Conservation (phyloP, 2,888 invertebrate species). For the Timema cristinae region DNA sequence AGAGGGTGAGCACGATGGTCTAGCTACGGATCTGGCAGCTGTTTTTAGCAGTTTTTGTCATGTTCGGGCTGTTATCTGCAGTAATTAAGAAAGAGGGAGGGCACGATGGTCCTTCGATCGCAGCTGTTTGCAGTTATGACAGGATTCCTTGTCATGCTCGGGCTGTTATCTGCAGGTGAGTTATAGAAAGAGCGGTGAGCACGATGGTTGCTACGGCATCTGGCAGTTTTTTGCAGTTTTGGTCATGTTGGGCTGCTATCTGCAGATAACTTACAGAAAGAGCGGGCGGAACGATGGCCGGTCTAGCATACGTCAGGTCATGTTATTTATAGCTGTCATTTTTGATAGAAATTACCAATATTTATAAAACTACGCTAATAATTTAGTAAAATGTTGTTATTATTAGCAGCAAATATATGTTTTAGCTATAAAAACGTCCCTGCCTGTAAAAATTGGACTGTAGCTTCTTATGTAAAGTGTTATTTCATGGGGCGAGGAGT, state of each 20-base stretch:
- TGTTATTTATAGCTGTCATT: too few species aligned
- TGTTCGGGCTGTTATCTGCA: conserved; percentile 63
- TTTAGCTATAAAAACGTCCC: too few species aligned
- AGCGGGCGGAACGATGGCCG: too few species aligned
- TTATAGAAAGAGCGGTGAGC: conserved; percentile 38
- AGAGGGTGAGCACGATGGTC: too few species aligned
- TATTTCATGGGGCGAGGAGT: too few species aligned
- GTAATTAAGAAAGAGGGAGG: conserved; percentile 49
- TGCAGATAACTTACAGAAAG: conserved; percentile 49
- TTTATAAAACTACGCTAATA: too few species aligned
- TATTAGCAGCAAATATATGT: too few species aligned
- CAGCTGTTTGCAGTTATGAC: conserved; percentile 62
- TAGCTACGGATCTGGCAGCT: conserved; percentile 61
- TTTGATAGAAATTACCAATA: too few species aligned
- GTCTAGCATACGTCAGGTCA: conserved; percentile 56
- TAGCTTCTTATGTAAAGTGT: too few species aligned
- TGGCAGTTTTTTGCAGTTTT: conserved; percentile 59
- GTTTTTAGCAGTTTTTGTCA: conserved; percentile 62
- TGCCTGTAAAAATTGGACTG: too few species aligned
- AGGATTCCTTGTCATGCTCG: conserved; percentile 72
- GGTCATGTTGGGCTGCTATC: conserved; percentile 65
- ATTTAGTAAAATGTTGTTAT: too few species aligned
- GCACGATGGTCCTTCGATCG: conserved; percentile 48
- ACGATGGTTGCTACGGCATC: conserved; percentile 53
- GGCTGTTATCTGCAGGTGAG: conserved; percentile 58